phyloP scores from a whole-genome alignment of 2,888 invertebrate genomes.

The Cecidostiba fungosa region DNA sequence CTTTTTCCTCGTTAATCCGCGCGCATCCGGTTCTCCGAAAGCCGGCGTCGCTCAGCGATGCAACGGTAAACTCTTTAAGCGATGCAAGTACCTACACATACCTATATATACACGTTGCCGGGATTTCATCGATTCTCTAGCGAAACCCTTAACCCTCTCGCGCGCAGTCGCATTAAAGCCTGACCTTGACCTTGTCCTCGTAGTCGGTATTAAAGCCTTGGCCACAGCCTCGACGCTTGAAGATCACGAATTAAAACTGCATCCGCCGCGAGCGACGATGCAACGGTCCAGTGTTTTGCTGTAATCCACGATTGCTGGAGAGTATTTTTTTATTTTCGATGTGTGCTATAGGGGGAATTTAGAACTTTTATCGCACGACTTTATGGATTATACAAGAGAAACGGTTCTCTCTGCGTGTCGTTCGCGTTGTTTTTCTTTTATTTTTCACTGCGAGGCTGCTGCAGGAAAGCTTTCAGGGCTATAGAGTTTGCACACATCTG shows the following conservation, averaged over 20 bases:
- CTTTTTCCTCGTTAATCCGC: constrained; percentile 5
- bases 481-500: not conserved
- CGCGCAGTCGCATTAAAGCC: not conserved
- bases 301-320: not conserved
- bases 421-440: too few species aligned
- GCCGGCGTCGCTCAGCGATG: not conserved
- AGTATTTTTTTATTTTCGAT: not conserved
- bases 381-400: too few species aligned
- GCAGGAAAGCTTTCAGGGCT: not conserved
- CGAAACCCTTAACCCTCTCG: constrained; percentile 31
- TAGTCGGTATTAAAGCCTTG: constrained; percentile 11
- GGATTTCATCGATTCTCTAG: not conserved
- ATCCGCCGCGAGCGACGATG: not conserved
- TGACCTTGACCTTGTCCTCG: not conserved
- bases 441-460: too few species aligned
- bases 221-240: not conserved
- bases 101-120: constrained; percentile 14
- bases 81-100: too few species aligned
- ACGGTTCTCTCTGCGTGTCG: too few species aligned
- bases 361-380: too few species aligned
- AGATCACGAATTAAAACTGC: constrained; percentile 29
- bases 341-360: too few species aligned
- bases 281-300: not conserved
- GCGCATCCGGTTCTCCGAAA: not conserved
- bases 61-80: not conserved